Conservation (phyloP, 2,113 vertebrate species). For the Vidua macroura region DNA sequence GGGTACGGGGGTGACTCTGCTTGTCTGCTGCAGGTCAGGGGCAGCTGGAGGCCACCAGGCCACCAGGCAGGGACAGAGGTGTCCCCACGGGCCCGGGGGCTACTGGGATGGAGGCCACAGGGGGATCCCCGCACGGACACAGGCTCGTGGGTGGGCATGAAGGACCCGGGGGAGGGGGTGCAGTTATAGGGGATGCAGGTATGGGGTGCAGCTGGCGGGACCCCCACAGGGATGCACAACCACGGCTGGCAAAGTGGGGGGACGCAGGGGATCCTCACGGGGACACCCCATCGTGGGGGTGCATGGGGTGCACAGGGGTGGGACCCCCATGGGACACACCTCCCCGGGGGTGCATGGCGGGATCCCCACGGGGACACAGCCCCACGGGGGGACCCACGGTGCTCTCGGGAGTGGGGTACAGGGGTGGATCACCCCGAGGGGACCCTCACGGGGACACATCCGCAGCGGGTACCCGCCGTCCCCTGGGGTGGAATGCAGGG, state of each 20-base stretch:
- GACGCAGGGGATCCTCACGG: no score
- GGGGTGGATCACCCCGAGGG: not conserved
- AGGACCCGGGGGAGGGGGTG: not conserved
- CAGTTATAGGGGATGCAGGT: no score
- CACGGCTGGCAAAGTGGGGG: not conserved
- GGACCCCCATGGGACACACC: no score
- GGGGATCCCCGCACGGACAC: not conserved
- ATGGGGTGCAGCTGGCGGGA: not conserved
- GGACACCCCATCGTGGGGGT: not conserved
- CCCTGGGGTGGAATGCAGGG: no score
- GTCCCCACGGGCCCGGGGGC: not conserved
- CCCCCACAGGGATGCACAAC: not conserved
- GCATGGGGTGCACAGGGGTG: no score
- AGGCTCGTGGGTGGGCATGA: no score
- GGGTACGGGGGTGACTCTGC: not conserved
- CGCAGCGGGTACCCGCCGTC: accelerated
- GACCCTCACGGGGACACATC: no score
- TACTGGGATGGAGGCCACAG: not conserved
- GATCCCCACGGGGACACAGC: not conserved
- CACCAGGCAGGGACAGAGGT: not conserved
- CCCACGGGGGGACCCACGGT: not conserved
- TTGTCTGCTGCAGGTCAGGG: no score
- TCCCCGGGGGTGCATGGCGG: no score
- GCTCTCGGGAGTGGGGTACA: no score
- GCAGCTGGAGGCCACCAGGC: not conserved